Percentiles rank a stretch among this genome's conserved stretches.
These are phyloP conservation scores for Luehdorfia chinensis DNA, from an alignment of 1,140 invertebrate species.

Conservation along the genomic window DNA sequence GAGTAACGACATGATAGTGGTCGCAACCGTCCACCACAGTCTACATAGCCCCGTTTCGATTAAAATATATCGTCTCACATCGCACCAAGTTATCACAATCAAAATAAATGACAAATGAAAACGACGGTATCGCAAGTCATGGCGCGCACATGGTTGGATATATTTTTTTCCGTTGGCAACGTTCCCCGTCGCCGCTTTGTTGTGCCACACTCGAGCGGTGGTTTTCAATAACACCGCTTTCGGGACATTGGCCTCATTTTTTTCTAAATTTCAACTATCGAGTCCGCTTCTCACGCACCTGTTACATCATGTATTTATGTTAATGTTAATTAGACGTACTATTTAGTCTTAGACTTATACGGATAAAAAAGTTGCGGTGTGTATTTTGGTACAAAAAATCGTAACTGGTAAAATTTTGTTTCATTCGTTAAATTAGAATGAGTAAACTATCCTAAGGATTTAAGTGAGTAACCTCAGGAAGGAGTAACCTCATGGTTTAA, in stretches of 20 bases:
- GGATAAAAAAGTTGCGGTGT: too few relatives aligned
- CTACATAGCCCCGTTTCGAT: conserved; percentile 62
- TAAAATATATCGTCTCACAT: conserved; percentile 71
- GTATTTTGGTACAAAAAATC: too few relatives aligned
- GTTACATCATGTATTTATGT: conserved; percentile 35
- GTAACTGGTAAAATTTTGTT: too few relatives aligned
- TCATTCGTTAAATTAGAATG: too few relatives aligned
- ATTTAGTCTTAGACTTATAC: too few relatives aligned
- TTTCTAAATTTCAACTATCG: conserved; percentile 31
- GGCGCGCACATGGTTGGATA: conserved; percentile 26
- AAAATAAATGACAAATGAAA: conserved; percentile 78
- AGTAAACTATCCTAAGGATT: too few relatives aligned
- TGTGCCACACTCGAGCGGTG: conserved; percentile 48
- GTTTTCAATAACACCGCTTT: conserved; percentile 66
- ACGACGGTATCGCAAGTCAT: conserved; percentile 72
- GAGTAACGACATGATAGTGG: too few relatives aligned
- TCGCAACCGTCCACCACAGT: conserved; percentile 26
- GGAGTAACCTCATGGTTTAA: too few relatives aligned
- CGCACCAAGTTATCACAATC: conserved; percentile 73
- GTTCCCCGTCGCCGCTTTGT: conserved; percentile 57
- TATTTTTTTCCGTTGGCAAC: conserved; percentile 58
- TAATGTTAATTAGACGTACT: conserved; percentile 29
- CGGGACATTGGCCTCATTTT: conserved; percentile 52
- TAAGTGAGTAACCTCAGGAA: too few relatives aligned
- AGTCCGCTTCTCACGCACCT: conserved; percentile 63